A percentile compares a stretch with the other conserved stretches of the same genome.
phyloP scores from a whole-genome alignment of 1,140 invertebrate species.

The Cydia splendana region DNA sequence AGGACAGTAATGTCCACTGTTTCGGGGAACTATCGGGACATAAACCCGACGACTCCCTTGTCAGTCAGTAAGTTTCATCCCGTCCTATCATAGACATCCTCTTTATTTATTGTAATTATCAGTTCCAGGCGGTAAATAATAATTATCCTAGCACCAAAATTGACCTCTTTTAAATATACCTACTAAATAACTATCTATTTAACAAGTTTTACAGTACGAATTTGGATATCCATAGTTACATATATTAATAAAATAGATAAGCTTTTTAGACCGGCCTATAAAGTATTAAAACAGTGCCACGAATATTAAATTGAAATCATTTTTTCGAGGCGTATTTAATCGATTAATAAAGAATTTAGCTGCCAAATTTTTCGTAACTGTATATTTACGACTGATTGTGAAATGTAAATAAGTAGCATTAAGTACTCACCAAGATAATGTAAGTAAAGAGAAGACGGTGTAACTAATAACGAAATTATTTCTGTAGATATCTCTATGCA shows the following conservation, averaged over 20 bases:
- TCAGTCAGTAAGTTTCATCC: slow-evolving; percentile 1
- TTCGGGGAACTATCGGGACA: not conserved
- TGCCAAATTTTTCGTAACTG: slow-evolving; percentile 68
- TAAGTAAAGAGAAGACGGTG: slow-evolving; percentile 59
- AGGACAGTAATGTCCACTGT: not conserved
- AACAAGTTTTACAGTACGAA: slow-evolving; percentile 1
- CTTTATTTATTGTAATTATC: slow-evolving; percentile 49
- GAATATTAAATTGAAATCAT: slow-evolving; percentile 2
- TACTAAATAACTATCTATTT: not conserved
- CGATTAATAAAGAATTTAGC: slow-evolving; percentile 58
- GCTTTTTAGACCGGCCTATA: slow-evolving; percentile 67
- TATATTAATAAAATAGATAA: slow-evolving; percentile 23
- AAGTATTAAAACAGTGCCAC: slow-evolving; percentile 63
- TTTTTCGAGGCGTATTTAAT: slow-evolving; percentile 38
- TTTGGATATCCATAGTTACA: slow-evolving; percentile 16
- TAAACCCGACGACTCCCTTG: not conserved
- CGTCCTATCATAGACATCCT: slow-evolving; percentile 1
- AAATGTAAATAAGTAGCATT: slow-evolving; percentile 76
- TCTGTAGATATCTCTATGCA: slow-evolving; percentile 74
- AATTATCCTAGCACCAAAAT: slow-evolving; percentile 40
- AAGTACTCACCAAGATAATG: slow-evolving; percentile 66
- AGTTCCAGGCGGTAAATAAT: slow-evolving; percentile 67
- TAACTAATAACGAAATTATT: slow-evolving; percentile 60
- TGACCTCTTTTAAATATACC: not conserved
- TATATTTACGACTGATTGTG: slow-evolving; percentile 77